These are phyloP conservation scores for Alligator mississippiensis DNA, from an alignment of 2,113 vertebrate genomes.

Conservation along the genomic window DNA sequence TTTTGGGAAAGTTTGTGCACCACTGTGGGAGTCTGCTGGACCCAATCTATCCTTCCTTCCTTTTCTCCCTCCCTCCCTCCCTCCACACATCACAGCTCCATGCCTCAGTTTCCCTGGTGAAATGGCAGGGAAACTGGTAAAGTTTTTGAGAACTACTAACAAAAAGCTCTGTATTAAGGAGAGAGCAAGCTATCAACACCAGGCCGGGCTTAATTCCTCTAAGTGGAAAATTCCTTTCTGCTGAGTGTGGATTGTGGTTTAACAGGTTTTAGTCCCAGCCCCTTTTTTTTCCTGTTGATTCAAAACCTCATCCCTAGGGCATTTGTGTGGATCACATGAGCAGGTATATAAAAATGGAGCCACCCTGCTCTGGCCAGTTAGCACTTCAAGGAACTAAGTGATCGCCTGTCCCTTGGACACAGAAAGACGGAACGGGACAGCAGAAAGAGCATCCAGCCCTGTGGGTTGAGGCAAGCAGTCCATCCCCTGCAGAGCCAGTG, in stretches of 20 bases:
- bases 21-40: background rate
- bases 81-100: background rate
- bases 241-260: conserved; percentile 45
- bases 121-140: accelerated
- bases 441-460: background rate
- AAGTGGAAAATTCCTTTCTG: conserved; percentile 73
- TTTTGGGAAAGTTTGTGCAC: background rate
- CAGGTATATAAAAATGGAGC: conserved; percentile 57
- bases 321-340: conserved; percentile 75
- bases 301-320: conserved; percentile 73
- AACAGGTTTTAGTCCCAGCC: conserved; percentile 70
- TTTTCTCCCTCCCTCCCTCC: background rate
- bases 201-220: background rate
- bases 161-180: background rate
- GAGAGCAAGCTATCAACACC: background rate
- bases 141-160: background rate
- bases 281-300: conserved; percentile 30
- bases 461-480: background rate
- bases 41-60: accelerated
- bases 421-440: background rate
- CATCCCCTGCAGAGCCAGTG: background rate
- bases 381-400: background rate
- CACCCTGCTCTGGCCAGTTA: conserved; percentile 20
- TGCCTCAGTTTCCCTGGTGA: accelerated
- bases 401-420: background rate